Evolutionary conservation across 2,797 vertebrate genomes (phyloP).

Genomic region (Sebastes goodei): DNA sequence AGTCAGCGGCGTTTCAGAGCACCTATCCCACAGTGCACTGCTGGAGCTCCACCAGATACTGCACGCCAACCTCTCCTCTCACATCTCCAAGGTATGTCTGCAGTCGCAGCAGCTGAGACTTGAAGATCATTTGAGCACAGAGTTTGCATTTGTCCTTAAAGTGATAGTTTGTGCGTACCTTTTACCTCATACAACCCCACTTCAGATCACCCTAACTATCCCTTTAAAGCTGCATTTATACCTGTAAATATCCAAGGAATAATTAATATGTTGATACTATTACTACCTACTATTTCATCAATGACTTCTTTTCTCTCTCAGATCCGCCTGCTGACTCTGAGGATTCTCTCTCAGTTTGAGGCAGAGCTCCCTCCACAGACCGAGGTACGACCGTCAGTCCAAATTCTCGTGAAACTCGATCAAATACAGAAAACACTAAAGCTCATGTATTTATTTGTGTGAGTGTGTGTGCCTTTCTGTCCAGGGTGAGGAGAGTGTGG

Average conservation of each 20-base stretch:
- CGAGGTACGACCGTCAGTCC: conserved; percentile 79
- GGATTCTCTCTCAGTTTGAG: conserved; percentile 93
- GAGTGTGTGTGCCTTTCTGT: not conserved
- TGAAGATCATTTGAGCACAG: not conserved
- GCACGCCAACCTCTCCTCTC: conserved; percentile 90
- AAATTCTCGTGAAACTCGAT: not conserved
- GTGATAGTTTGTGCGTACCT: too few species aligned
- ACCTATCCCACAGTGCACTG: conserved; percentile 86
- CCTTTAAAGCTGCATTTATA: not conserved
- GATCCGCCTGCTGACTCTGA: conserved; percentile 92
- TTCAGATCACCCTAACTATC: too few species aligned
- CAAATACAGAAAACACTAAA: fast-evolving
- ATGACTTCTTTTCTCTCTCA: conserved; percentile 55
- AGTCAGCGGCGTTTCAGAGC: conserved; percentile 86
- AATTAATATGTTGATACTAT: not conserved
- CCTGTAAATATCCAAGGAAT: not conserved
- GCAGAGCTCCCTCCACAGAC: conserved; percentile 73
- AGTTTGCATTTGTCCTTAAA: not conserved
- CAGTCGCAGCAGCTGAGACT: not conserved
- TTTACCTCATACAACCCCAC: too few species aligned
- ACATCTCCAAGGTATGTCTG: conserved; percentile 87
- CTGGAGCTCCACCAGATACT: conserved; percentile 87
- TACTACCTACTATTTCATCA: not conserved
- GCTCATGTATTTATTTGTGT: not conserved
- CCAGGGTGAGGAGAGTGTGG: conserved; percentile 82